phyloP scores from a whole-genome alignment of 2,888 invertebrate species.

The Mesorhabditis belari region DNA sequence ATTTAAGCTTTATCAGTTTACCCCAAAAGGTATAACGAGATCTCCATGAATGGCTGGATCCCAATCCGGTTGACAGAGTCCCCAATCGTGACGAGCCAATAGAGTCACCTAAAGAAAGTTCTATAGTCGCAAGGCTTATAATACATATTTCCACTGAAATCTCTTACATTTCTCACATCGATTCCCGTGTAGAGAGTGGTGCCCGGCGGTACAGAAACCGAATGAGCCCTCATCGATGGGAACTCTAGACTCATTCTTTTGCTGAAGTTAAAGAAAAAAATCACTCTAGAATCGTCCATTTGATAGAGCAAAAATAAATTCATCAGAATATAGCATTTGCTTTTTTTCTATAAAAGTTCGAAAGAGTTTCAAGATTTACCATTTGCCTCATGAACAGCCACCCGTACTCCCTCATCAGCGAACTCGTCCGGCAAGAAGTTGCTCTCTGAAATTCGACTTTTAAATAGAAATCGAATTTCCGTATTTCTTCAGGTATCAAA shows the following conservation, averaged over 20 bases:
- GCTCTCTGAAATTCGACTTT: slow-evolving; percentile 3
- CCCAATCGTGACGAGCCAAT: slow-evolving; percentile 32
- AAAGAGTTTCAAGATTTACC: slow-evolving; percentile 1
- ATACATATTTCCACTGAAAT: not conserved
- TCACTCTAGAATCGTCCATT: not conserved
- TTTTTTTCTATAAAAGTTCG: not conserved
- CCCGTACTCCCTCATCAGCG: slow-evolving; percentile 20
- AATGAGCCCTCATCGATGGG: slow-evolving; percentile 19
- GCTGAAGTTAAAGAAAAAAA: no score
- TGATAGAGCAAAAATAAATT: not conserved
- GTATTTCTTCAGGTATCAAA: not conserved
- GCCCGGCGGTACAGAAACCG: slow-evolving; percentile 22
- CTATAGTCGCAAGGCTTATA: not conserved
- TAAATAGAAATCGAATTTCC: not conserved
- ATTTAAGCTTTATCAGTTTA: not conserved
- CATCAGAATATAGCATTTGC: not conserved
- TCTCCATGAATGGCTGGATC: slow-evolving; percentile 7
- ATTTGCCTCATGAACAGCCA: slow-evolving; percentile 20
- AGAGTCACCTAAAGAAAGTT: slow-evolving; percentile 22
- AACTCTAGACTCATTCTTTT: no score
- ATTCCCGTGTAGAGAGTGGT: slow-evolving; percentile 24
- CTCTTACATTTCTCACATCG: slow-evolving; percentile 26
- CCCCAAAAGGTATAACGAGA: slow-evolving; percentile 7
- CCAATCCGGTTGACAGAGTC: slow-evolving; percentile 25
- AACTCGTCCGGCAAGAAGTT: slow-evolving; percentile 3